phyloP scores from a whole-genome alignment of 1,140 invertebrate genomes.

The Lordiphosa stackelbergi region DNA sequence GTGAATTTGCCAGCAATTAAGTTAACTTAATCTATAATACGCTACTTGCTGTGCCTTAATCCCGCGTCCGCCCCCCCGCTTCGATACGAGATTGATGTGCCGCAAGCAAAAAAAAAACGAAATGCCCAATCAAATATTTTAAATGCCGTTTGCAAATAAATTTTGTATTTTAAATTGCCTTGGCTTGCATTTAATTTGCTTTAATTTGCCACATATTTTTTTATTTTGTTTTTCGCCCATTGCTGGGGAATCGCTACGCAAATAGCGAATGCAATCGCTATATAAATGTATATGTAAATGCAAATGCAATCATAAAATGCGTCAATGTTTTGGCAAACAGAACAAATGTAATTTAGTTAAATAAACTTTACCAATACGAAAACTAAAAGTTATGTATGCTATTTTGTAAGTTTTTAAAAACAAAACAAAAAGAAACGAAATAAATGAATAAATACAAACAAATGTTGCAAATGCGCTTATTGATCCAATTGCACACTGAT shows the following conservation, averaged over 20 bases:
- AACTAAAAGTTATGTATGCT: slow-evolving; percentile 67
- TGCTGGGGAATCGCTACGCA: slow-evolving; percentile 22
- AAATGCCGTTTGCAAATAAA: slow-evolving; percentile 39
- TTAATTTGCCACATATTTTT: slow-evolving; percentile 3
- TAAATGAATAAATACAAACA: slow-evolving; percentile 53
- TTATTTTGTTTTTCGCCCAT: slow-evolving; percentile 20
- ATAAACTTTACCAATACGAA: slow-evolving; percentile 59
- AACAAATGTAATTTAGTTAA: slow-evolving; percentile 73
- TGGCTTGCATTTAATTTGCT: slow-evolving; percentile 46
- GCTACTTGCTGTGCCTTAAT: slow-evolving; percentile 65
- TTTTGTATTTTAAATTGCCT: slow-evolving; percentile 38
- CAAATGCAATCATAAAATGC: slow-evolving; percentile 53
- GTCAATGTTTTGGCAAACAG: slow-evolving; percentile 59
- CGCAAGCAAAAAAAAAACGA: slow-evolving; percentile 42
- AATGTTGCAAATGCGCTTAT: slow-evolving; percentile 6
- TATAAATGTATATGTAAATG: slow-evolving; percentile 42
- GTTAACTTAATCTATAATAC: slow-evolving; percentile 57
- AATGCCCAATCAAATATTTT: slow-evolving; percentile 30
- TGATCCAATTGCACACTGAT: too few species aligned
- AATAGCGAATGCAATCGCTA: slow-evolving; percentile 25
- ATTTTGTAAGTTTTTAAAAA: slow-evolving; percentile 50
- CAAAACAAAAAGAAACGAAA: slow-evolving; percentile 34
- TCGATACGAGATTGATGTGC: slow-evolving; percentile 65
- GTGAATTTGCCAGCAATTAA: slow-evolving; percentile 46
- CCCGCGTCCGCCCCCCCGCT: slow-evolving; percentile 35